A percentile compares a stretch with the other conserved stretches of the same genome.
These are phyloP conservation scores for Hydrozoanthus gracilis DNA, from an alignment of 92 coral and sea anemone species.

Conservation along the genomic window DNA sequence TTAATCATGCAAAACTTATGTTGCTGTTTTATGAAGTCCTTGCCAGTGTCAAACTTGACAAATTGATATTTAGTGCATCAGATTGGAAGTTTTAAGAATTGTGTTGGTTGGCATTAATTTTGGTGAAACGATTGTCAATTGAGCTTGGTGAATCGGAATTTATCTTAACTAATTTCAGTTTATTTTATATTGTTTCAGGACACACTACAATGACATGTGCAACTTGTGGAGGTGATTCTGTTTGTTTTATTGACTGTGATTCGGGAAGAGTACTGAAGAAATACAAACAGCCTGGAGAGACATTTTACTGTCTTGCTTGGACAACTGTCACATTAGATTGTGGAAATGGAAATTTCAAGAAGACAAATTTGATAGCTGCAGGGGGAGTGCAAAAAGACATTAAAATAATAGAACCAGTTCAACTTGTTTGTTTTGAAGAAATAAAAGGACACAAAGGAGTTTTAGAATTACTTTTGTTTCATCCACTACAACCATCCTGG, in stretches of 20 bases:
- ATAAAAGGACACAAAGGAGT: constrained; percentile 91
- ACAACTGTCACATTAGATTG: constrained; percentile 83
- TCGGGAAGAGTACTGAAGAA: constrained; percentile 94
- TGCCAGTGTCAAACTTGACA: too few relatives aligned
- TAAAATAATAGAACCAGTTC: constrained; percentile 92
- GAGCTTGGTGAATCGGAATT: too few relatives aligned
- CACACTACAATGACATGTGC: constrained; percentile 93
- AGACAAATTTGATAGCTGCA: constrained; percentile 88
- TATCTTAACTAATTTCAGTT: neutral
- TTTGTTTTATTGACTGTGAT: constrained; percentile 95
- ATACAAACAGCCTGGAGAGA: constrained; percentile 98
- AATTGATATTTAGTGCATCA: too few relatives aligned
- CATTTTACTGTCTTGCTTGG: constrained; percentile 98
- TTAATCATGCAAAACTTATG: too few relatives aligned
- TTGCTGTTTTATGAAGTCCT: too few relatives aligned
- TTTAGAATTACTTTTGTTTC: constrained; percentile 84
- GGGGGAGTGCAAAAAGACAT: constrained; percentile 92
- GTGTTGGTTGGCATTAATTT: too few relatives aligned
- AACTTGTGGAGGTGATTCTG: constrained; percentile 99
- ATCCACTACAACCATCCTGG: constrained; percentile 93
- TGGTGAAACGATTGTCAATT: too few relatives aligned
- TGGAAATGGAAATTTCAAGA: constrained; percentile 70
- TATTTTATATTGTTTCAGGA: constrained; percentile 43
- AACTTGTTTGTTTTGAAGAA: constrained; percentile 96
- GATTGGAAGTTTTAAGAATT: too few relatives aligned